Base-by-base conservation (phyloP, 2,888 invertebrate species). In the Oasisia sp. region DNA sequence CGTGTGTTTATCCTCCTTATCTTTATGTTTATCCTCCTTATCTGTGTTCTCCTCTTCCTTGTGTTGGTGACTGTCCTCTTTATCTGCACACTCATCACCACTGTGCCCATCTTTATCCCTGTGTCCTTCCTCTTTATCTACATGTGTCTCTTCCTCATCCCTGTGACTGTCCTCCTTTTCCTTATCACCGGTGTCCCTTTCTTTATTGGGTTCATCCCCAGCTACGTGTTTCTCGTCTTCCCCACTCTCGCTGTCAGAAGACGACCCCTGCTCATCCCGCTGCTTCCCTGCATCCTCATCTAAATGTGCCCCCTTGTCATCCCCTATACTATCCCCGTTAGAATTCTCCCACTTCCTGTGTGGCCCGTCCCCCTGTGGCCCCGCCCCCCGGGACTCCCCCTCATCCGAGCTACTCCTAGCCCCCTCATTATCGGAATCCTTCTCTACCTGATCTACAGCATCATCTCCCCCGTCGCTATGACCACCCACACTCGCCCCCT, bases 381-480 rank as follows among this genome's bases (percentile, higher is more conserved):
- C 74, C 4, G 7, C 74, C 74, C 74, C 74, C 19, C 27, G 74
- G n/a, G 74, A n/a, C 74, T 74, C 74, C 74, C 74, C 74, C 74
- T 74, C 74, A 74, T 74, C 27, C n/a, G 74, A 74, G n/a, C 74
- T 74, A 74, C 74, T 74, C 27, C 27, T 74, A 19, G 32, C 91
- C 32, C 91, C 91, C 56, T 93, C 90, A 91, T 92, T 92, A 44
- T 92, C 92, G 8, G 50, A 56, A n/a, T 90, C 91, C 19, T 58
- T 45, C 44, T 44, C 91, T 45, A 9, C 44, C 8, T 32, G n/a
- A 91, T 91, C 91, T 50, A 58, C 91, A 32, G 32, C 74, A 5
- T 56, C 91, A 91, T 91, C 91, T 50, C 32, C 91, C 56, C 58
- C 74, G 12, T 56, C 91, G 32, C 45, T 56, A 32, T 92, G 90